Evolutionary conservation across 2,797 vertebrate genomes (phyloP).

Genomic region (Phoebastria nigripes): DNA sequence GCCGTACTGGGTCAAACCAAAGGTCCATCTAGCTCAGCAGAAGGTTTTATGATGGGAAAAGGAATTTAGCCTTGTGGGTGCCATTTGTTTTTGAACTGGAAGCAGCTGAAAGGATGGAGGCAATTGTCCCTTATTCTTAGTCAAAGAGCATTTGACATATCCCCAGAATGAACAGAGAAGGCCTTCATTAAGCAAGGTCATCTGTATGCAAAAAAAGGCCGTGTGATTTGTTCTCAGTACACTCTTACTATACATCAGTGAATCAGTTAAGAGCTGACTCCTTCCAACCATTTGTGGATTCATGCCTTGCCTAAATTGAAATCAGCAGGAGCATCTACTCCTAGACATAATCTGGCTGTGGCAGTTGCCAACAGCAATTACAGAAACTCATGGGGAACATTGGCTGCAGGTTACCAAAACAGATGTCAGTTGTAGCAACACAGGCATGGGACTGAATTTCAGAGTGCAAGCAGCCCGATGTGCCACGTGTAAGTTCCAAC

Average conservation of each 20-base stretch:
- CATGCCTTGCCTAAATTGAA: conserved; percentile 59
- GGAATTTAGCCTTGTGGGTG: not conserved
- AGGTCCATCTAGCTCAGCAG: not conserved
- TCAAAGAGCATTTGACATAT: not conserved
- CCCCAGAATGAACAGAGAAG: not conserved
- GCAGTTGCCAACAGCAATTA: conserved; percentile 56
- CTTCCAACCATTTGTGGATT: not conserved
- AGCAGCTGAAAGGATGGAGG: not conserved
- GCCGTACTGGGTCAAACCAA: not conserved
- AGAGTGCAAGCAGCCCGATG: not conserved
- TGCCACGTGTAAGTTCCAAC: not conserved
- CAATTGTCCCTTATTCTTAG: not conserved
- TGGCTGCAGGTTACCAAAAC: conserved; percentile 45
- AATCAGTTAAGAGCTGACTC: not conserved
- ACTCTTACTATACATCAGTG: not conserved
- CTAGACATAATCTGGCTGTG: conserved; percentile 36
- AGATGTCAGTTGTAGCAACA: conserved; percentile 51
- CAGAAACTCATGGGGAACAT: conserved; percentile 29
- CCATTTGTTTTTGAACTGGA: not conserved
- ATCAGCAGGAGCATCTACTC: conserved; percentile 58
- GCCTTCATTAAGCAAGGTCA: not conserved
- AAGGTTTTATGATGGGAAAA: not conserved
- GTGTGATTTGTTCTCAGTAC: not conserved
- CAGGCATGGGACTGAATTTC: not conserved
- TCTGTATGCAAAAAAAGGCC: not conserved